phyloP scores from a whole-genome alignment of 2,113 vertebrate species.

The Acanthochromis polyacanthus region DNA sequence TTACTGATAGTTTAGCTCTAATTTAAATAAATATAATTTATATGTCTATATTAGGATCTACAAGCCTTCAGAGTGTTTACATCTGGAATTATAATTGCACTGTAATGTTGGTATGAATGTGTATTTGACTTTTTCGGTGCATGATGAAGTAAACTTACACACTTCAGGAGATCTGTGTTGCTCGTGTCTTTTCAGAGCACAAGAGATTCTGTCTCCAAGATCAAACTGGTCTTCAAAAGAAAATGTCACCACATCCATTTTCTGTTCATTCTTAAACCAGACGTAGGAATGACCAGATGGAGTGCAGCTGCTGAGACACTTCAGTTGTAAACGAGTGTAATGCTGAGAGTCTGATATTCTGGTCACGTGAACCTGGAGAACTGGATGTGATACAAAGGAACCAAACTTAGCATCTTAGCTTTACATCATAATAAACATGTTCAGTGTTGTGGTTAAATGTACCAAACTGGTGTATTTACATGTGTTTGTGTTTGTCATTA shows the following conservation, averaged over 20 bases:
- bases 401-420: too few relatives aligned
- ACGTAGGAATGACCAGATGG: neutral
- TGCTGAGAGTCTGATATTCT: neutral
- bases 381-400: slow-evolving; percentile 20
- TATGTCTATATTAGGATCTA: too few relatives aligned
- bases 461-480: too few relatives aligned
- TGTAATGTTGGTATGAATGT: too few relatives aligned
- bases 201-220: neutral
- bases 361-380: slow-evolving; percentile 30
- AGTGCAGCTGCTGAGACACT: slow-evolving; percentile 40
- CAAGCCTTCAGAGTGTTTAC: too few relatives aligned
- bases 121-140: too few relatives aligned
- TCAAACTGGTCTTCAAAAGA: neutral
- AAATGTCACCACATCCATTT: neutral
- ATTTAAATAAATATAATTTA: too few relatives aligned
- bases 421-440: too few relatives aligned
- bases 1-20: too few relatives aligned
- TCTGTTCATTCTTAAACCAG: neutral
- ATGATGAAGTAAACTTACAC: slow-evolving; percentile 13
- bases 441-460: too few relatives aligned
- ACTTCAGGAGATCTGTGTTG: neutral
- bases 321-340: slow-evolving; percentile 14
- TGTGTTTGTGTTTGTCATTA: too few relatives aligned
- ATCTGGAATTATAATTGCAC: too few relatives aligned
- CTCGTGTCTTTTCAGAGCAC: neutral